Base-by-base conservation (phyloP, 2,888 invertebrate species). In the Mantis religiosa region DNA sequence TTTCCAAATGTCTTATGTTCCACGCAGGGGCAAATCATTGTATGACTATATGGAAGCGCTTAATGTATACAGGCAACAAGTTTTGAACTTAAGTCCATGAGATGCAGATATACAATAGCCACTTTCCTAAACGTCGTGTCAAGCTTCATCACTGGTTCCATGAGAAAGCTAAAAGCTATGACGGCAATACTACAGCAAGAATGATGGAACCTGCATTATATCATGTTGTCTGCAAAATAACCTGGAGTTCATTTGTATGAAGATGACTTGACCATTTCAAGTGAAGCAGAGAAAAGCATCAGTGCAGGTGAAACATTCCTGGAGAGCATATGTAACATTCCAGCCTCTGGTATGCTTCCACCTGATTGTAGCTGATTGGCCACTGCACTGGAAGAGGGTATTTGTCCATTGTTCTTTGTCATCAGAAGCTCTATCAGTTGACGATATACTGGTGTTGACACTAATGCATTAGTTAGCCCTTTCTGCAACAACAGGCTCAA, bases 301-400 rank as follows among this genome's bases (percentile, higher is more conserved):
- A 90, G 87, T 2, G 89, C 28, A 41, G 90, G 82, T 0, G 90
- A 89, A 25, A 85, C 89, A 4, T 89, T 89, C 47, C 27, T 86
- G 25, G 82, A 28, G 20, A 89, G 85, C 34, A 90, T 25, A 27
- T 82, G 86, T 30, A 89, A 34, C 25, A 89, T 89, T 4, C 90
- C 90, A 41, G 89, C 90, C 85, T 90, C 90, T 2, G 90, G 89
- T 28, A 54, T 12, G 27, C 82, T 86, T 20, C 89, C 90, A 15
- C 82, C 87, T 8, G 83, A 82, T 30, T 54, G 25, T 15, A 90
- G 88, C 81, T 90, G 89, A n/a, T 84, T 82, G 30, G 87, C 88
- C 54, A 90, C 83, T 7, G n/a, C 30, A 30, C 41, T 47, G n/a
- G 87, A 84, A 7, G 71, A 71, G 27, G 88, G 87, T 20, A 84